A percentile compares a stretch with the other conserved stretches of the same genome.
phyloP scores from a whole-genome alignment of 2,113 vertebrate genomes.

The Calonectris borealis region DNA sequence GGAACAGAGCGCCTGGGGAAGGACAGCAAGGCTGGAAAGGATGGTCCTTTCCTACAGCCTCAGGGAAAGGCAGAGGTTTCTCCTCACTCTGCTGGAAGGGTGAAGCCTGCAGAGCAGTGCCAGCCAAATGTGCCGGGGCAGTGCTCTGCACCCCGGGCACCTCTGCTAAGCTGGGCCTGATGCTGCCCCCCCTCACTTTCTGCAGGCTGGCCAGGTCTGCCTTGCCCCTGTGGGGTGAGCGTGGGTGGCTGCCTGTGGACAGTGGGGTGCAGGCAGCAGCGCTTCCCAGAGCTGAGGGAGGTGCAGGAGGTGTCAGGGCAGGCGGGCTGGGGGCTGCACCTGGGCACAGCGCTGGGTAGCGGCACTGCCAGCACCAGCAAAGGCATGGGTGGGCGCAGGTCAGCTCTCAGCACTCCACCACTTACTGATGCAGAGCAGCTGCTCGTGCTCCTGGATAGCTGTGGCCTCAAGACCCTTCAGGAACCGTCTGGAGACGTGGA shows the following conservation, averaged over 20 bases:
- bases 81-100: not conserved
- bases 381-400: not conserved
- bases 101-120: not conserved
- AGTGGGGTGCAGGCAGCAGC: fast-evolving
- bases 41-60: not conserved
- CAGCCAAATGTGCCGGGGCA: fast-evolving
- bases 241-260: not conserved
- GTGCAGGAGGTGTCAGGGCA: not conserved
- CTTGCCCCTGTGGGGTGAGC: not conserved
- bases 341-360: fast-evolving
- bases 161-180: not conserved
- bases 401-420: not conserved
- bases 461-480: conserved; percentile 81
- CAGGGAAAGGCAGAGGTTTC: not conserved
- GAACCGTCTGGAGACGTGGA: conserved; percentile 79
- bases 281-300: not conserved
- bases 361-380: not conserved
- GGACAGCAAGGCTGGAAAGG: not conserved
- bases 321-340: not conserved
- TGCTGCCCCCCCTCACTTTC: not conserved
- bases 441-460: conserved; percentile 63
- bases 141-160: not conserved
- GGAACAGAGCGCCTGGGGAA: conserved; percentile 83
- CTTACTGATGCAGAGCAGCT: conserved; percentile 85
- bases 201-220: not conserved